phyloP scores from a whole-genome alignment of 2,113 vertebrate genomes.

The Grantiella picta region DNA sequence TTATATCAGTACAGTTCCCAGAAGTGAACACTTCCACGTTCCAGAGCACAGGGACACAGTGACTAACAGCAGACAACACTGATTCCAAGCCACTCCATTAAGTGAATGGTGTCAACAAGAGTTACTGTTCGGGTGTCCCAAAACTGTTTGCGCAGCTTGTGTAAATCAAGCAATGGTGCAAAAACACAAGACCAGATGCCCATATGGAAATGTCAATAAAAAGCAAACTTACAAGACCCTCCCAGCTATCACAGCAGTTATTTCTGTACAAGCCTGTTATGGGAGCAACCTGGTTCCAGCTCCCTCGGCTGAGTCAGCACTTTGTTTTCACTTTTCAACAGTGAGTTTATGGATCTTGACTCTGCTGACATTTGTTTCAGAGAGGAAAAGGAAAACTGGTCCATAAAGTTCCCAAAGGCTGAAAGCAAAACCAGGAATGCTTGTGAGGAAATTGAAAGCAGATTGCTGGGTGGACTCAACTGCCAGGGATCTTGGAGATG shows the following conservation, averaged over 20 bases:
- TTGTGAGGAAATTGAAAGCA: slow-evolving; percentile 3
- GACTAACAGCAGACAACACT: not conserved
- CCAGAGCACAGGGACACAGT: not conserved
- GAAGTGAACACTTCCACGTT: not conserved
- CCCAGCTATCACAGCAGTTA: not conserved
- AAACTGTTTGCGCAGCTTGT: not conserved
- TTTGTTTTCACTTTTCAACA: slow-evolving; percentile 38
- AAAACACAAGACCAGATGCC: not conserved
- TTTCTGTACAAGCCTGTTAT: not conserved
- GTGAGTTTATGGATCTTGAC: slow-evolving; percentile 42
- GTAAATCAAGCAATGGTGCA: not conserved
- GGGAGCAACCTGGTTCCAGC: not conserved
- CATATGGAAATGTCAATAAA: not conserved
- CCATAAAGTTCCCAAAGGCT: slow-evolving; percentile 19
- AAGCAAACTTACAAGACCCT: not conserved
- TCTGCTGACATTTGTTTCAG: slow-evolving; percentile 17
- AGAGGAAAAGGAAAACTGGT: slow-evolving; percentile 15
- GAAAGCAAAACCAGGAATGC: slow-evolving; percentile 40
- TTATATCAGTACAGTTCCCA: not conserved
- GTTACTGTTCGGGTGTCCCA: not conserved
- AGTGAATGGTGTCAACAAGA: not conserved
- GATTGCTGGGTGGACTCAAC: not conserved
- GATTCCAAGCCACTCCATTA: not conserved
- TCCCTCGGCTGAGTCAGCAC: slow-evolving; percentile 1
- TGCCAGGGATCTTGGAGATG: not conserved